Base-by-base conservation (phyloP, 2,888 invertebrate genomes). In the Sepioteuthis lessoniana region DNA sequence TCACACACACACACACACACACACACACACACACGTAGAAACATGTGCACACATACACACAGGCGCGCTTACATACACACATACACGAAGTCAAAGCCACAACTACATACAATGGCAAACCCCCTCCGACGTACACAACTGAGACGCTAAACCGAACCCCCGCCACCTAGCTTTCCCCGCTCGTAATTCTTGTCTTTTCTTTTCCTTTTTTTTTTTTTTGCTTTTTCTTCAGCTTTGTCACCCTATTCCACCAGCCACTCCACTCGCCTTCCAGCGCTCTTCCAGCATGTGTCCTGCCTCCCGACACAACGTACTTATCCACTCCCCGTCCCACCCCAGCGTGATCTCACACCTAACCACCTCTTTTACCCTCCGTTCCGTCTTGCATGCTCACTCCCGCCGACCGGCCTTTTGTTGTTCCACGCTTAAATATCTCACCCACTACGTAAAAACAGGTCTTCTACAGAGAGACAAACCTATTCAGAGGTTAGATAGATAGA, bases 301-400 rank as follows among this genome's bases (percentile, higher is more conserved):
- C 76, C 76, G n/a, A 35, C 76, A 76, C 25, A 76, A 76, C 25
- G 76, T 76, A 76, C 76, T 76, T 76, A 76, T 76, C 1, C 76
- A 4, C 76, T n/a, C 76, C 31, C 76, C 76, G n/a, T 8, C 76
- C 76, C 76, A 76, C 76, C n/a, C 19, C n/a, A 10, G 76, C n/a
- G 76, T 76, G 76, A 76, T 76, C 76, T 76, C 76, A 76, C 76
- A 76, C 76, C 76, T 76, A 76, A 76, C 76, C 76, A n/a, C 76
- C 76, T 35, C 76, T 76, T n/a, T 76, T 76, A 35, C 76, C 76
- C 76, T 76, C n/a, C 76, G 76, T 35, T 76, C n/a, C 76, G 76
- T 76, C 76, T 76, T 76, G 76, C n/a, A 8, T 76, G 13, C 76
- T 13, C 76, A 76, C 76, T 76, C 76, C 76, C 76, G 76, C n/a